Percentiles rank a stretch among this genome's conserved stretches.
Evolutionary conservation across 2,797 vertebrate genomes (phyloP).

Genomic region (Enteromius anoplus): DNA sequence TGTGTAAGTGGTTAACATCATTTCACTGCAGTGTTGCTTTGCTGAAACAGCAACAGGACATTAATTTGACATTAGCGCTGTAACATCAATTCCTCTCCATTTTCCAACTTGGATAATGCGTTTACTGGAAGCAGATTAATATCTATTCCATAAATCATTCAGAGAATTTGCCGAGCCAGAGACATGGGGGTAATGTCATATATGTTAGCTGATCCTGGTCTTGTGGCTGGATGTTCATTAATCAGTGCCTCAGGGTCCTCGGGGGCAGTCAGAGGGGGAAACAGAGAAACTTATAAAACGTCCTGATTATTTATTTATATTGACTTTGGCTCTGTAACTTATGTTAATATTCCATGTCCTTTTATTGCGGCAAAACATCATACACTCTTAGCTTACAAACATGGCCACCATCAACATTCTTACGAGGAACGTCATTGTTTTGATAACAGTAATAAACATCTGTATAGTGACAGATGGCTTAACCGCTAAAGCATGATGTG

Average conservation of each 20-base stretch:
- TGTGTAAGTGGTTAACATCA: slow-evolving; percentile 74
- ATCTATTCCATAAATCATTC: slow-evolving; percentile 98
- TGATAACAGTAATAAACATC: slow-evolving; percentile 7
- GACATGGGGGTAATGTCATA: slow-evolving; percentile 84
- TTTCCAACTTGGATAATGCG: slow-evolving; percentile 89
- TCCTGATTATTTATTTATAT: slow-evolving; percentile 70
- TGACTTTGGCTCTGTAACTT: slow-evolving; percentile 64
- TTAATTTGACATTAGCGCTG: slow-evolving; percentile 87
- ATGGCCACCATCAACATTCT: not conserved
- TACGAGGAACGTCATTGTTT: slow-evolving; percentile 16
- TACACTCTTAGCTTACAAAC: slow-evolving; percentile 10
- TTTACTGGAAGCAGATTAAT: slow-evolving; percentile 98
- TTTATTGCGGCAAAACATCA: slow-evolving; percentile 24
- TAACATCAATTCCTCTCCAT: slow-evolving; percentile 85
- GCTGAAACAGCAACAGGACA: slow-evolving; percentile 85
- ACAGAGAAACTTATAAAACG: slow-evolving; percentile 69
- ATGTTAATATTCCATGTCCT: slow-evolving; percentile 56
- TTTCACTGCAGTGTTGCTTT: slow-evolving; percentile 76
- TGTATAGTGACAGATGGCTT: slow-evolving; percentile 23
- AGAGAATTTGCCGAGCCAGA: slow-evolving; percentile 86
- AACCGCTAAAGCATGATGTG: not conserved
- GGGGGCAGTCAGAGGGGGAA: slow-evolving; percentile 76
- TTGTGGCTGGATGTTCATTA: slow-evolving; percentile 76
- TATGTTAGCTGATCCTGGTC: slow-evolving; percentile 88
- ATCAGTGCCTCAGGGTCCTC: slow-evolving; percentile 82